A percentile compares a stretch with the other conserved stretches of the same genome.
Evolutionary conservation across 37 sponge, comb jelly and placozoan species (phyloP).

Genomic region (Ephydatia muelleri): DNA sequence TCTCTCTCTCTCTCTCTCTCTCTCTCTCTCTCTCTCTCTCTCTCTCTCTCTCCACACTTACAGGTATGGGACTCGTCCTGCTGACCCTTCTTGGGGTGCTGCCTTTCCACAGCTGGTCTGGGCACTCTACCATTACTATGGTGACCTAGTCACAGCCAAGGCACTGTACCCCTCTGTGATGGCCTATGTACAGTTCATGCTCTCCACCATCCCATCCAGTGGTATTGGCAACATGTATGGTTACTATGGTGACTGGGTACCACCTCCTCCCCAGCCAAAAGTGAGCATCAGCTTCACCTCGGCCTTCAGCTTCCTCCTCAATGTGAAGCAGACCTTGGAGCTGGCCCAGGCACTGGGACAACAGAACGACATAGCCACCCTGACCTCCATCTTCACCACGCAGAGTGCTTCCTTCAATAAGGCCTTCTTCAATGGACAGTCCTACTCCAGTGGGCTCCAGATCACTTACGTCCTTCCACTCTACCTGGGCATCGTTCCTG

Average conservation of each 20-base stretch:
- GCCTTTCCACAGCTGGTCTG: slow-evolving; percentile 68
- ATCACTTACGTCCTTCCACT: slow-evolving; percentile 58
- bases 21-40: too few relatives aligned
- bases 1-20: too few relatives aligned
- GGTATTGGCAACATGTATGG: slow-evolving; percentile 46
- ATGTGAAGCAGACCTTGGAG: slow-evolving; percentile 40
- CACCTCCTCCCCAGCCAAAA: slow-evolving; percentile 58
- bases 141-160: slow-evolving; percentile 22
- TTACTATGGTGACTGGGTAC: slow-evolving; percentile 77
- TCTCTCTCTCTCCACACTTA: not conserved
- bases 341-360: slow-evolving; percentile 33
- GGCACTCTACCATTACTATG: slow-evolving; percentile 32
- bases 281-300: slow-evolving; percentile 40
- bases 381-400: not conserved
- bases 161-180: slow-evolving; percentile 8
- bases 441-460: slow-evolving; percentile 51
- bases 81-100: slow-evolving; percentile 77
- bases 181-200: slow-evolving; percentile 31
- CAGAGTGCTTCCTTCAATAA: slow-evolving; percentile 40
- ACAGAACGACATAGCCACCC: not conserved
- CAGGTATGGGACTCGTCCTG: slow-evolving; percentile 56
- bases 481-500: slow-evolving; percentile 43
- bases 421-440: slow-evolving; percentile 22
- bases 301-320: slow-evolving; percentile 56
- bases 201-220: slow-evolving; percentile 29